Conservation (phyloP, 2,888 invertebrate genomes). For the Agrochola macilenta region DNA sequence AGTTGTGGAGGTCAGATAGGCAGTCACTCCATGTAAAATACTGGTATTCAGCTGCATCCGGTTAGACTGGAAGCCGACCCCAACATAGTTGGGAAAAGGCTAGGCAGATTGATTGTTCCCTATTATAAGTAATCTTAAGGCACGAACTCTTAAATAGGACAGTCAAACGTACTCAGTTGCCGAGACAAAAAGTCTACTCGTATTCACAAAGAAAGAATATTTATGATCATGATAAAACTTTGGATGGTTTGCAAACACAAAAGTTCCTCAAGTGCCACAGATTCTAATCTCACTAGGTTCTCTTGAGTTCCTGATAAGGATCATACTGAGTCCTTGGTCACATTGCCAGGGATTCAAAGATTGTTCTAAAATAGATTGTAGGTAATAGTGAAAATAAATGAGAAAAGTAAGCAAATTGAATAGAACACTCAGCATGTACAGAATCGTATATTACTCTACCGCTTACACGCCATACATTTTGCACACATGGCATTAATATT, state of each 20-base stretch:
- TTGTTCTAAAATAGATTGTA: neutral
- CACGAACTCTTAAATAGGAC: neutral
- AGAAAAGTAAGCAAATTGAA: neutral
- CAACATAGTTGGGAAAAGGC: too few species aligned
- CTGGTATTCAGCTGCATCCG: too few species aligned
- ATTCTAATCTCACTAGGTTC: slow-evolving; percentile 24
- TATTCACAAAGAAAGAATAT: slow-evolving; percentile 27
- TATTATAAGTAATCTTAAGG: neutral
- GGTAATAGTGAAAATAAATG: neutral
- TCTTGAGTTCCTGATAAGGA: slow-evolving; percentile 23
- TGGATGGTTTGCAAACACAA: slow-evolving; percentile 19
- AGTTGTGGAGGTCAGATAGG: too few species aligned
- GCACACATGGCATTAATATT: too few species aligned
- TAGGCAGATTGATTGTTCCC: too few species aligned
- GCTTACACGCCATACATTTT: too few species aligned
- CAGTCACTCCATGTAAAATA: too few species aligned
- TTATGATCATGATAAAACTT: slow-evolving; percentile 35
- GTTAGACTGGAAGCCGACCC: too few species aligned
- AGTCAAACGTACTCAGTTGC: neutral
- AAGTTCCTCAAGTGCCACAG: slow-evolving; percentile 32
- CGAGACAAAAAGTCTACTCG: slow-evolving; percentile 2
- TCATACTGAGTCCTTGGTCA: slow-evolving; percentile 4
- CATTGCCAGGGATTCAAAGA: neutral
- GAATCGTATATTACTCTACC: too few species aligned
- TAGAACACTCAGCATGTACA: neutral